Conservation (phyloP, 2,797 vertebrate species). For the Pipistrellus pygmaeus region DNA sequence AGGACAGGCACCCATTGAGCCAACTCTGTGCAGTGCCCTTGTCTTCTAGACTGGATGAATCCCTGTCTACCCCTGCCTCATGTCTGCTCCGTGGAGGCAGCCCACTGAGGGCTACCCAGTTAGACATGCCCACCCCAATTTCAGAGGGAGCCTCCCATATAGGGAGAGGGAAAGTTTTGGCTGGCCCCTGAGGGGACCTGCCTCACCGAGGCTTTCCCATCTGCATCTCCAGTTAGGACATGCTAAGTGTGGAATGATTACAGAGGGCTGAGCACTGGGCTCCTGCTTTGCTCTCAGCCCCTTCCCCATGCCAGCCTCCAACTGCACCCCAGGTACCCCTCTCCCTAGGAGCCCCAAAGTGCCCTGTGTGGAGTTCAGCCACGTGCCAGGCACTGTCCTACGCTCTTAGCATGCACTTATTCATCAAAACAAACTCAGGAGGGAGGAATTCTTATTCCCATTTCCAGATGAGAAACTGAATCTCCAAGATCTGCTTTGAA, state of each 20-base stretch:
- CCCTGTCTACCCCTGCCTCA: rapidly evolving
- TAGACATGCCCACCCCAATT: rapidly evolving
- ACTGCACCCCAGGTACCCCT: neutral
- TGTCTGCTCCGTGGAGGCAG: neutral
- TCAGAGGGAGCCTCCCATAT: neutral
- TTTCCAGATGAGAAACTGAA: neutral
- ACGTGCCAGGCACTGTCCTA: neutral
- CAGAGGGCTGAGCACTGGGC: neutral
- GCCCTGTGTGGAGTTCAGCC: neutral
- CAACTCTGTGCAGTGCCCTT: neutral
- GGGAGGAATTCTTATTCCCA: neutral
- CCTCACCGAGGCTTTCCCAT: neutral
- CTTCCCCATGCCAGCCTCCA: neutral
- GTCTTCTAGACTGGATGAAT: neutral
- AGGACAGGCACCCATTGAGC: neutral
- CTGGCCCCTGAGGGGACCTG: rapidly evolving
- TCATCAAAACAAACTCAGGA: neutral
- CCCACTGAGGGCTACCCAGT: rapidly evolving
- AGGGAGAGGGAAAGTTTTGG: neutral
- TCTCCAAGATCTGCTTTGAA: neutral
- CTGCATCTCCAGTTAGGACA: neutral
- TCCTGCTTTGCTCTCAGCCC: neutral
- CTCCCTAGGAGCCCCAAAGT: neutral
- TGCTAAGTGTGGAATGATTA: neutral
- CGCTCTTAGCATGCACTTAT: neutral